These are phyloP conservation scores for Thunnus maccoyii DNA, from an alignment of 2,113 vertebrate genomes.

Conservation along the genomic window DNA sequence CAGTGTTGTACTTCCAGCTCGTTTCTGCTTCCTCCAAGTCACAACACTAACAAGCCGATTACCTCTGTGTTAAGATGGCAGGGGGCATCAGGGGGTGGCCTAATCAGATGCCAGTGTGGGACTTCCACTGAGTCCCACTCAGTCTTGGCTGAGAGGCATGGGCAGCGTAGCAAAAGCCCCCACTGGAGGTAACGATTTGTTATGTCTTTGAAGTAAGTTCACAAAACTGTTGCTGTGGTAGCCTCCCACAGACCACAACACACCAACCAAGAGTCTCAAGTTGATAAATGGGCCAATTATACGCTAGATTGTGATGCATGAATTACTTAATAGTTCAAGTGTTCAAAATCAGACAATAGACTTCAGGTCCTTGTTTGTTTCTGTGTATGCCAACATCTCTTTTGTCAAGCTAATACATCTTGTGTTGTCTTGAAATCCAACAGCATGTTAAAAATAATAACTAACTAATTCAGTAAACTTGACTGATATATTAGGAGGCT, in stretches of 20 bases:
- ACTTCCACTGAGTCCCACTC: background rate
- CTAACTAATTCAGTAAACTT: too few species aligned
- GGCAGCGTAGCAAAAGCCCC: background rate
- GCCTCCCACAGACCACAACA: background rate
- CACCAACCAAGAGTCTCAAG: background rate
- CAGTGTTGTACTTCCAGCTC: too few species aligned
- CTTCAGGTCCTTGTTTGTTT: background rate
- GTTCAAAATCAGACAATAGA: background rate
- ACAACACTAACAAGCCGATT: background rate
- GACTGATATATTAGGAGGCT: too few species aligned
- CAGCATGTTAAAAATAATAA: too few species aligned
- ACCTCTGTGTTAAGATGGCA: too few species aligned
- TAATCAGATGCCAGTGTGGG: background rate
- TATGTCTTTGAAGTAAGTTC: slow-evolving; percentile 2
- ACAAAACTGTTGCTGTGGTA: background rate
- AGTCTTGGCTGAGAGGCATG: background rate
- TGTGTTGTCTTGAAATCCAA: too few species aligned
- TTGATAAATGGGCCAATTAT: background rate
- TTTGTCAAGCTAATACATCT: too few species aligned
- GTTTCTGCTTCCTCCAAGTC: background rate
- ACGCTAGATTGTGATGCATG: background rate
- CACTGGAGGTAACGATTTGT: too few species aligned
- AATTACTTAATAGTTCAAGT: background rate
- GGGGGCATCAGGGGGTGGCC: background rate
- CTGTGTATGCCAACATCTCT: background rate